phyloP scores from a whole-genome alignment of 2,797 vertebrate genomes.

The Alfaro cultratus region DNA sequence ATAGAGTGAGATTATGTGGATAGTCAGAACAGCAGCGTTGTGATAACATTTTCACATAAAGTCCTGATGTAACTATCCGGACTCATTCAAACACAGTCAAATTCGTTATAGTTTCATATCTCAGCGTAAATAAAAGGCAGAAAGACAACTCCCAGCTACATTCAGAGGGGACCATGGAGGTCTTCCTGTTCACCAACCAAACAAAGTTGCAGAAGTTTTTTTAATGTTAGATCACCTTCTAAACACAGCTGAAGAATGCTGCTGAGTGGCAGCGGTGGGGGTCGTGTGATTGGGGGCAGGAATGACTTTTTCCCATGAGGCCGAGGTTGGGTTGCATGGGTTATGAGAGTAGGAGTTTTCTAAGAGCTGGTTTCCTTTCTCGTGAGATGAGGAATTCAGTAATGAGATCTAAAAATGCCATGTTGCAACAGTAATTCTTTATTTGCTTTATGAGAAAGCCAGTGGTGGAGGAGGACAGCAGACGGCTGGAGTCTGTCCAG shows the following conservation, averaged over 20 bases:
- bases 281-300: constrained; percentile 1
- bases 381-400: constrained; percentile 42
- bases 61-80: constrained; percentile 50
- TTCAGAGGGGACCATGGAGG: constrained; percentile 23
- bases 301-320: constrained; percentile 62
- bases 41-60: constrained; percentile 47
- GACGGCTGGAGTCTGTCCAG: constrained; percentile 16
- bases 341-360: constrained; percentile 46
- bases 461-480: neutral
- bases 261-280: neutral
- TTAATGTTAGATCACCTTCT: constrained; percentile 56
- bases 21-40: constrained; percentile 20
- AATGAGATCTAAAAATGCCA: constrained; percentile 38
- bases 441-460: constrained; percentile 36
- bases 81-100: constrained; percentile 49
- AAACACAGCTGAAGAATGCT: constrained; percentile 43
- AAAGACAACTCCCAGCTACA: constrained; percentile 42
- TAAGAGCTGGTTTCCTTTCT: constrained; percentile 52
- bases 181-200: constrained; percentile 47
- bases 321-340: constrained; percentile 31
- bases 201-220: constrained; percentile 34
- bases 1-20: constrained; percentile 39
- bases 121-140: constrained; percentile 49
- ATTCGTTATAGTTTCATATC: constrained; percentile 42
- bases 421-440: constrained; percentile 49